These are phyloP conservation scores for Cerastoderma edule DNA, from an alignment of 2,888 invertebrate species.

Conservation along the genomic window DNA sequence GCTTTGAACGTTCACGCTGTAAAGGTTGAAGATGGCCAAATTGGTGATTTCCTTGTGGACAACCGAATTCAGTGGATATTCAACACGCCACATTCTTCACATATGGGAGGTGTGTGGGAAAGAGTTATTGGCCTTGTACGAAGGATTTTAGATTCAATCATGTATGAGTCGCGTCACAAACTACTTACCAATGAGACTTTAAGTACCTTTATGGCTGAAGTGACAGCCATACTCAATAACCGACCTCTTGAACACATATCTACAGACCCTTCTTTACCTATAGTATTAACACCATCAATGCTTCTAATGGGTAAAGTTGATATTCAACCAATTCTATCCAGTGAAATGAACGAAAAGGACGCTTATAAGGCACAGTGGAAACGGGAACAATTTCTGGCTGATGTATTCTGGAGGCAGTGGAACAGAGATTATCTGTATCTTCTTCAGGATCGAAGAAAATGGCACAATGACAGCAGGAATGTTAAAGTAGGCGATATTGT, in stretches of 20 bases:
- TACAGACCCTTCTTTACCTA: slow-evolving; percentile 23
- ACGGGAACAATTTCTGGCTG: slow-evolving; percentile 43
- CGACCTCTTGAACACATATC: slow-evolving; percentile 36
- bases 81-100: slow-evolving; percentile 53
- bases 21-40: slow-evolving; percentile 23
- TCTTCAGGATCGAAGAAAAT: slow-evolving; percentile 38
- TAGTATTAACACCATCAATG: slow-evolving; percentile 24
- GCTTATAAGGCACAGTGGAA: slow-evolving; percentile 48
- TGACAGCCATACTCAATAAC: slow-evolving; percentile 43
- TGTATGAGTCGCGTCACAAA: not conserved
- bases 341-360: slow-evolving; percentile 26
- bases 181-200: slow-evolving; percentile 43
- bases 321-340: not conserved
- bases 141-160: slow-evolving; percentile 30
- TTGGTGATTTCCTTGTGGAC: slow-evolving; percentile 23
- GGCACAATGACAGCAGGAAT: slow-evolving; percentile 22
- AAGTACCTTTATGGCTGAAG: slow-evolving; percentile 44
- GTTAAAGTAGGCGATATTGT: slow-evolving; percentile 38
- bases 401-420: slow-evolving; percentile 49
- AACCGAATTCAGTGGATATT: slow-evolving; percentile 38
- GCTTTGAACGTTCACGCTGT: not conserved
- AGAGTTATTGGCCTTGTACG: slow-evolving; percentile 25
- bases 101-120: slow-evolving; percentile 50
- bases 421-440: slow-evolving; percentile 35
- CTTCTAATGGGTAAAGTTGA: slow-evolving; percentile 39